Conservation (phyloP, 2,113 vertebrate species). For the Progne subis region DNA sequence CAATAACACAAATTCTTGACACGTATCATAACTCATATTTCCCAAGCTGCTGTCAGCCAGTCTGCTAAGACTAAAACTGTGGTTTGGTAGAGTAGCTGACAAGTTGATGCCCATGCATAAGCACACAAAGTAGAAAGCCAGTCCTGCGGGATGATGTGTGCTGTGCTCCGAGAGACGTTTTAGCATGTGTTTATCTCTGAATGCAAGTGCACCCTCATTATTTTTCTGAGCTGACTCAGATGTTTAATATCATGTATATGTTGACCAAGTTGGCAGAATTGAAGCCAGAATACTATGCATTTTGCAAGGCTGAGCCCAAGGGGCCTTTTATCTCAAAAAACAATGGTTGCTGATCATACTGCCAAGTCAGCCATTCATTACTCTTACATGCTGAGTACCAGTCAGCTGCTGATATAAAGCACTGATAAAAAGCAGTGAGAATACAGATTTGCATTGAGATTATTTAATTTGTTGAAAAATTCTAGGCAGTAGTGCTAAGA, state of each 20-base stretch:
- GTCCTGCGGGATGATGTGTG: neutral
- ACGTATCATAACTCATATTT: neutral
- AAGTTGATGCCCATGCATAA: neutral
- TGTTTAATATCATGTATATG: neutral
- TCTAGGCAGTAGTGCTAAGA: neutral
- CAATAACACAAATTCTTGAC: neutral
- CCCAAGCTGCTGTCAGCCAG: neutral
- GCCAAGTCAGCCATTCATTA: neutral
- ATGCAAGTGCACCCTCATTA: neutral
- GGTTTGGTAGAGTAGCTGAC: neutral
- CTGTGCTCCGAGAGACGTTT: neutral
- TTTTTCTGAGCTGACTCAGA: neutral
- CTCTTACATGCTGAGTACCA: neutral
- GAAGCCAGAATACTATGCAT: neutral
- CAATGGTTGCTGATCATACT: neutral
- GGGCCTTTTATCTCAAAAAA: neutral
- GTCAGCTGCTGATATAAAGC: neutral
- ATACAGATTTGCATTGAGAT: neutral
- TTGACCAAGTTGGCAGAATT: neutral
- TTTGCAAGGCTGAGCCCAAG: neutral
- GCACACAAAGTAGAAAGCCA: neutral
- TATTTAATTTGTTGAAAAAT: neutral
- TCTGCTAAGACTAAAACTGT: neutral
- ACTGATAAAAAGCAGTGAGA: neutral
- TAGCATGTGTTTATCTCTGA: neutral